Evolutionary conservation across 2,797 vertebrate genomes (phyloP).

Genomic region (Siniperca scherzeri): DNA sequence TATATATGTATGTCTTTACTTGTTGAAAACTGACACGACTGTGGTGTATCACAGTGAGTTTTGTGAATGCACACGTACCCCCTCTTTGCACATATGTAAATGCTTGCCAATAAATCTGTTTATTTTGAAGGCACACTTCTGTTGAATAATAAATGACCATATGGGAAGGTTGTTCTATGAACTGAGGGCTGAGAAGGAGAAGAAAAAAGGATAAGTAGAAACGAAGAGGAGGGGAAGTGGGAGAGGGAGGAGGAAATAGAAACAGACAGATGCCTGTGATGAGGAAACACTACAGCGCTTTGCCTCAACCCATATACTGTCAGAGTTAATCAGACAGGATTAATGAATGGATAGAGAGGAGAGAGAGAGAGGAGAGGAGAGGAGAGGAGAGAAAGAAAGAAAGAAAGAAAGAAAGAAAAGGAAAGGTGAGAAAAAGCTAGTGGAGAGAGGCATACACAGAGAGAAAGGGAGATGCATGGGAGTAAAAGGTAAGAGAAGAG

Average conservation of each 20-base stretch:
- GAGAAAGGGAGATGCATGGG: background rate
- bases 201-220: conserved; percentile 32
- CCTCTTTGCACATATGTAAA: conserved; percentile 69
- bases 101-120: conserved; percentile 73
- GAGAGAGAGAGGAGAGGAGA: conserved; percentile 6
- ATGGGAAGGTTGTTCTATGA: conserved; percentile 73
- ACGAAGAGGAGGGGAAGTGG: conserved; percentile 23
- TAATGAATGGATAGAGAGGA: conserved; percentile 49
- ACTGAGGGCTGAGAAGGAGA: conserved; percentile 46
- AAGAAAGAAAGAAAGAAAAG: background rate
- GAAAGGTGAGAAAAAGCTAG: conserved; percentile 6
- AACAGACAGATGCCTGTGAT: conserved; percentile 81
- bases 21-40: background rate
- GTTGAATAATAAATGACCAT: conserved; percentile 86
- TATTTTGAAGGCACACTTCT: conserved; percentile 78
- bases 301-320: conserved; percentile 74
- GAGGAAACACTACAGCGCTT: conserved; percentile 72
- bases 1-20: background rate
- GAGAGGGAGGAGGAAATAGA: conserved; percentile 61
- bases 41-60: background rate
- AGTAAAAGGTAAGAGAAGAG: background rate
- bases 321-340: conserved; percentile 71
- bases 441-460: background rate
- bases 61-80: background rate
- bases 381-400: background rate